A percentile compares a stretch with the other conserved stretches of the same genome.
These are phyloP conservation scores for Drosophila mercatorum DNA, from an alignment of 2,888 invertebrate genomes.

Conservation along the genomic window DNA sequence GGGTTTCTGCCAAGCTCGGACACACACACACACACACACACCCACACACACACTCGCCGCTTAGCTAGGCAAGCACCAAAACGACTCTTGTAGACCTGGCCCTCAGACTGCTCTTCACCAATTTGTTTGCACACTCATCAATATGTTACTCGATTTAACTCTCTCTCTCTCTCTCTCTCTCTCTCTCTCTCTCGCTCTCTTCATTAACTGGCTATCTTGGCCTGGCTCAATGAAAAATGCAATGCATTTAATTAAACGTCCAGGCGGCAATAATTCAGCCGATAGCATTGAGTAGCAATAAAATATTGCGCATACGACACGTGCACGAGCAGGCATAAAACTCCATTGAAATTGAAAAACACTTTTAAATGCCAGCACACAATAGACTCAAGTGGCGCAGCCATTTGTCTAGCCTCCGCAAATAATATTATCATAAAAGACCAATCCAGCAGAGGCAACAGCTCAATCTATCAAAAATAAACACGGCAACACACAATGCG, in stretches of 20 bases:
- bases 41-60: constrained; percentile 5
- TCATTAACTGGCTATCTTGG: constrained; percentile 39
- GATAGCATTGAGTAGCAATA: neutral
- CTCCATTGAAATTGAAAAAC: constrained; percentile 15
- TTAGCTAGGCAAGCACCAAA: constrained; percentile 26
- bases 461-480: constrained; percentile 4
- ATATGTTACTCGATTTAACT: constrained; percentile 49
- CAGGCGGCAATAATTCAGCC: constrained; percentile 17
- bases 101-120: constrained; percentile 44
- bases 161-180: constrained; percentile 11
- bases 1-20: constrained; percentile 63
- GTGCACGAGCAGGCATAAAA: neutral
- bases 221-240: neutral
- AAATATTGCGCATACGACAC: constrained; percentile 28
- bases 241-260: constrained; percentile 40
- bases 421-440: constrained; percentile 9
- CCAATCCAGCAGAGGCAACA: constrained; percentile 1
- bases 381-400: neutral
- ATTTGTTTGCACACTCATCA: constrained; percentile 74
- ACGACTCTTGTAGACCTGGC: constrained; percentile 1
- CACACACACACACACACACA: constrained; percentile 14
- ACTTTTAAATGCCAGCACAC: neutral
- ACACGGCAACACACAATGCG: constrained; percentile 1
- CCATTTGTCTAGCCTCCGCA: neutral
- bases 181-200: constrained; percentile 15